Conservation (phyloP, 2,113 vertebrate genomes). For the Murina feae region DNA sequence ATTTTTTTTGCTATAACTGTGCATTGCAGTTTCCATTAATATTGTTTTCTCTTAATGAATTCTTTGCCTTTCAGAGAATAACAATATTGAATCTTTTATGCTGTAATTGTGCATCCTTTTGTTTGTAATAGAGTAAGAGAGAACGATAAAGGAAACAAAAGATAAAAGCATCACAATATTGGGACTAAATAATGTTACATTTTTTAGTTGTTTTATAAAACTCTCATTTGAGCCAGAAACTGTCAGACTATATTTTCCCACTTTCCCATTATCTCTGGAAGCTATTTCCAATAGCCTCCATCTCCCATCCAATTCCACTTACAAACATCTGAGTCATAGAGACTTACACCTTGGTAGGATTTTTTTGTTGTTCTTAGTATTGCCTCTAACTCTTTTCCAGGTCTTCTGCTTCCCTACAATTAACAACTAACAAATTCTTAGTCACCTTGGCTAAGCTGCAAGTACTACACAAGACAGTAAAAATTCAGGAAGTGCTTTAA, state of each 20-base stretch:
- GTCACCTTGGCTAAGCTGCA: neutral
- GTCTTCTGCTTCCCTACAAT: neutral
- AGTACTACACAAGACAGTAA: neutral
- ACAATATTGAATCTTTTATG: neutral
- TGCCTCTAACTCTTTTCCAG: neutral
- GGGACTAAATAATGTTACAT: neutral
- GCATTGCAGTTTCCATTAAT: constrained; percentile 51
- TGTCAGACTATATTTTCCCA: neutral
- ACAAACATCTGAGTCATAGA: neutral
- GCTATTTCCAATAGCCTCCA: neutral
- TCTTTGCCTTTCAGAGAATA: constrained; percentile 11
- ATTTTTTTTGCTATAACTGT: constrained; percentile 26
- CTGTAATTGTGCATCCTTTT: neutral
- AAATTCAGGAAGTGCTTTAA: neutral
- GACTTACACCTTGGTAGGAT: neutral
- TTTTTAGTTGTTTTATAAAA: constrained; percentile 31
- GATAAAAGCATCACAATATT: neutral
- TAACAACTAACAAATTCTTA: constrained; percentile 10
- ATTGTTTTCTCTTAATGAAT: constrained; percentile 51
- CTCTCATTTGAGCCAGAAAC: neutral
- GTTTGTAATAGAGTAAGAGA: neutral
- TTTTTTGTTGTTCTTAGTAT: neutral
- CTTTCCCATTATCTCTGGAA: constrained; percentile 24
- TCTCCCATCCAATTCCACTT: neutral
- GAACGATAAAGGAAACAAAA: constrained; percentile 21